Percentiles rank a stretch among this genome's conserved stretches.
Evolutionary conservation across 1,140 invertebrate species (phyloP).

Genomic region (Metopolophium dirhodum): DNA sequence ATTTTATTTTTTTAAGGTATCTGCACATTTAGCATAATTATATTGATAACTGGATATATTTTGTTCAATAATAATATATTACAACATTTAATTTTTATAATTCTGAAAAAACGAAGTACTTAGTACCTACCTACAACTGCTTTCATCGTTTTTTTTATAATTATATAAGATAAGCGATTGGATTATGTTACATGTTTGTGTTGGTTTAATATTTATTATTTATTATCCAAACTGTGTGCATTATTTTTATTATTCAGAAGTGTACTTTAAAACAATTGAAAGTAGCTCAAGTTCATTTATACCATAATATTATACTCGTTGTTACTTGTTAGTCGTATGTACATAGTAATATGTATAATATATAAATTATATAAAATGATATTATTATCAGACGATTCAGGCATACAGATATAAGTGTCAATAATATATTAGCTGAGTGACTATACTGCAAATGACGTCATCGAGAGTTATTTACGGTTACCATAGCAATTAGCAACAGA

Average conservation of each 20-base stretch:
- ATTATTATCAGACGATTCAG: not conserved
- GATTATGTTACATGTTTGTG: not conserved
- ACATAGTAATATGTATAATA: not conserved
- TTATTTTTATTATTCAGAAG: conserved; percentile 9
- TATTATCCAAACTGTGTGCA: not conserved
- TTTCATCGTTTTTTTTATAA: not conserved
- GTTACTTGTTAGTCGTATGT: too few relatives aligned
- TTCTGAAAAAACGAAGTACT: not conserved
- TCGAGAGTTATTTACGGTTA: conserved; percentile 12
- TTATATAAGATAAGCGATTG: not conserved
- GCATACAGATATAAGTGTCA: not conserved
- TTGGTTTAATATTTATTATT: not conserved
- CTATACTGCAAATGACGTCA: not conserved
- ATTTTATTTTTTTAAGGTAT: not conserved
- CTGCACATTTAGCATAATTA: not conserved
- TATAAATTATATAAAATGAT: not conserved
- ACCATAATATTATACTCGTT: not conserved
- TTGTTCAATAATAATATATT: not conserved
- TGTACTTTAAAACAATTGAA: not conserved
- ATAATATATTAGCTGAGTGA: not conserved
- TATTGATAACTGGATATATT: not conserved
- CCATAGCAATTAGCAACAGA: not conserved
- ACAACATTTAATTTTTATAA: not conserved
- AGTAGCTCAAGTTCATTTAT: not conserved
- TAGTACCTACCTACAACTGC: too few relatives aligned